Percentiles rank a stretch among this genome's conserved stretches.
phyloP scores from a whole-genome alignment of 2,888 invertebrate species.

The Chalcis sispes region DNA sequence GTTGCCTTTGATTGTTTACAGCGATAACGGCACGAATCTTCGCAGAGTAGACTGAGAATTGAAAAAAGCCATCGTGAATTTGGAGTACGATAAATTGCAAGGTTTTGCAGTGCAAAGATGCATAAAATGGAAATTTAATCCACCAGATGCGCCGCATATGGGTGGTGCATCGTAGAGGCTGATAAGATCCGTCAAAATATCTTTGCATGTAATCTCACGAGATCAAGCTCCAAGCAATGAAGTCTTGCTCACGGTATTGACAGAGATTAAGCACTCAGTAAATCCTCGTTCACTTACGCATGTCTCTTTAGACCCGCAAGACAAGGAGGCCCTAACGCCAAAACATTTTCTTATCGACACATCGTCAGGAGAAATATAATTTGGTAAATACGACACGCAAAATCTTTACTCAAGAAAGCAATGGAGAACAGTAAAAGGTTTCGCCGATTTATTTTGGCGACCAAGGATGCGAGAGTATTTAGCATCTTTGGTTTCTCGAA shows the following conservation, averaged over 20 bases:
- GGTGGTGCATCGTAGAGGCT: conserved; percentile 34
- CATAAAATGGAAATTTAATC: conserved; percentile 3
- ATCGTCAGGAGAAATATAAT: neutral
- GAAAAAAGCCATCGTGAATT: neutral
- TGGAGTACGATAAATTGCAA: neutral
- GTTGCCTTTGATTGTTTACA: neutral
- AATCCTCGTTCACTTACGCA: conserved; percentile 38
- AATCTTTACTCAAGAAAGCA: conserved; percentile 23
- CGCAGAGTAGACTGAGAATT: neutral
- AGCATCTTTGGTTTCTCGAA: conserved; percentile 17
- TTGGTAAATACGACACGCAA: conserved; percentile 3
- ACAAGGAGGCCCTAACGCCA: conserved; percentile 17
- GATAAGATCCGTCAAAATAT: conserved; percentile 35
- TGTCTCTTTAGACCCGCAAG: conserved; percentile 12
- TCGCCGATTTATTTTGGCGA: conserved; percentile 36
- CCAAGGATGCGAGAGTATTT: conserved; percentile 34
- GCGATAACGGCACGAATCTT: conserved; percentile 10
- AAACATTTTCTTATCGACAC: conserved; percentile 46
- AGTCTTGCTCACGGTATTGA: conserved; percentile 22
- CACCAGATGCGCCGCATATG: conserved; percentile 24
- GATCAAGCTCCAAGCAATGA: conserved; percentile 21
- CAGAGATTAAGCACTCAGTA: conserved; percentile 34
- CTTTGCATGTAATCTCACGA: too few relatives aligned
- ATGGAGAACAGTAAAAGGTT: conserved; percentile 19
- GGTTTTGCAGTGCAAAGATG: neutral